phyloP scores from a whole-genome alignment of 1,140 invertebrate genomes.

The Rhizoglyphus robini region DNA sequence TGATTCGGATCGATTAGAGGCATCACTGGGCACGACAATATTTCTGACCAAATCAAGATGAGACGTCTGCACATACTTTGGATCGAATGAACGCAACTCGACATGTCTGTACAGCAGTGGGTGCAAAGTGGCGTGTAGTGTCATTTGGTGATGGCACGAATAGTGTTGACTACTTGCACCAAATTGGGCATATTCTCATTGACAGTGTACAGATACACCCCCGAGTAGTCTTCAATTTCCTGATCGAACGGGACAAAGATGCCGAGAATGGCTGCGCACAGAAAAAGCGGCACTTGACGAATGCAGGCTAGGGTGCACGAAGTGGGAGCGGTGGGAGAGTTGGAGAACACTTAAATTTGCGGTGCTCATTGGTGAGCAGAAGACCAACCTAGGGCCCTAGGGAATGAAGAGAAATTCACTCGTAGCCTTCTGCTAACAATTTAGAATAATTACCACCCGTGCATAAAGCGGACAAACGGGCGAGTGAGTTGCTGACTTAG shows the following conservation, averaged over 20 bases:
- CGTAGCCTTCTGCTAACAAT: too few relatives aligned
- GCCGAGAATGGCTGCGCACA: background rate
- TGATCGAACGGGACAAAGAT: background rate
- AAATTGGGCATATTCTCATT: background rate
- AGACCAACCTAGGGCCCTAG: too few relatives aligned
- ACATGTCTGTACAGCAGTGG: background rate
- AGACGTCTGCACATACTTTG: background rate
- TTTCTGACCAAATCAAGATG: constrained; percentile 7
- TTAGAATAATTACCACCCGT: too few relatives aligned
- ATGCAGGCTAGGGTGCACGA: too few relatives aligned
- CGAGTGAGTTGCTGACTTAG: too few relatives aligned
- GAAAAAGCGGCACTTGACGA: background rate
- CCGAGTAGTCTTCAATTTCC: background rate
- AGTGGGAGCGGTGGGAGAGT: too few relatives aligned
- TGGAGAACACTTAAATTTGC: too few relatives aligned
- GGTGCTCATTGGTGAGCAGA: too few relatives aligned
- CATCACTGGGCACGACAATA: background rate
- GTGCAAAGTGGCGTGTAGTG: background rate
- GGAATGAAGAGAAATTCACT: too few relatives aligned
- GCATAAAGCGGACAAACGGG: too few relatives aligned
- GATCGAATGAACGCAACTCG: background rate
- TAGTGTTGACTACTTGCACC: background rate
- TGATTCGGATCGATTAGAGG: too few relatives aligned
- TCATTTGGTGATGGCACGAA: background rate
- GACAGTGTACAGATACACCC: background rate